Conservation (phyloP, 1,140 invertebrate genomes). For the Caerostris extrusa region DNA sequence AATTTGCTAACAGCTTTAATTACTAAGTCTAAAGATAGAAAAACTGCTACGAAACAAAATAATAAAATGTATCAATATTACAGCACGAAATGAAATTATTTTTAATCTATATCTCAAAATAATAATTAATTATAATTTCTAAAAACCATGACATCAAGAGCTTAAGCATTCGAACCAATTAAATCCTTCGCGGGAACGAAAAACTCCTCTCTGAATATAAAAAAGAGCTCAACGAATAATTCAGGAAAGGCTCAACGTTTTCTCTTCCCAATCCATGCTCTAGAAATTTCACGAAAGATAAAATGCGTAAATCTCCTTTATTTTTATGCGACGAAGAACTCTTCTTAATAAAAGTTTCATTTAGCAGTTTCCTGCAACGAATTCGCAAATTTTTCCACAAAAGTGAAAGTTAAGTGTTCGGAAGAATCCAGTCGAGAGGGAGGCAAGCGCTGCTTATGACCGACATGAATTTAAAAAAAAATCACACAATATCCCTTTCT, state of each 20-base stretch:
- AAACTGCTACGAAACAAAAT: no score
- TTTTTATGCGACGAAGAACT: neutral
- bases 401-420: neutral
- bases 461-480: neutral
- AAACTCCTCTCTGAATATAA: no score
- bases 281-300: neutral
- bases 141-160: no score
- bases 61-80: no score
- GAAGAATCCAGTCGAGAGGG: neutral
- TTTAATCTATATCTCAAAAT: no score
- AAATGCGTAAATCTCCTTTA: neutral
- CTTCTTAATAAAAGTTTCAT: constrained; percentile 20
- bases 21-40: no score
- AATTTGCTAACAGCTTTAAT: no score
- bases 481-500: neutral
- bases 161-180: no score
- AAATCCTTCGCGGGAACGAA: no score
- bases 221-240: neutral
- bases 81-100: no score
- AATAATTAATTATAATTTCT: no score
- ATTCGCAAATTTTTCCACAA: constrained; percentile 6
- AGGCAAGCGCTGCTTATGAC: neutral
- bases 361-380: neutral
- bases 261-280: no score
- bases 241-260: neutral